Base-by-base conservation (phyloP, 92 coral and sea anemone genomes). In the Actinostola sp. region DNA sequence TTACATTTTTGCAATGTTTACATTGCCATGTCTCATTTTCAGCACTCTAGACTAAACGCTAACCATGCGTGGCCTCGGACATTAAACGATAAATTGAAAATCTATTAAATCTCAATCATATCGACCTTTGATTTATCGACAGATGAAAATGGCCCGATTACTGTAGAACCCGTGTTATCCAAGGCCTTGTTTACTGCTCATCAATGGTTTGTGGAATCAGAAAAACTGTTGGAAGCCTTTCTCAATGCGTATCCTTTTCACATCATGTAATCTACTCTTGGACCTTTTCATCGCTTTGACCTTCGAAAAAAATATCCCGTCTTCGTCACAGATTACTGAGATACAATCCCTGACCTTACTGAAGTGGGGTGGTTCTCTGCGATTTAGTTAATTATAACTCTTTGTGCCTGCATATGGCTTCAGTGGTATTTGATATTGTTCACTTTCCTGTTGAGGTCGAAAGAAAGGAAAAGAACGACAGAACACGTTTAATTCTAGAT, bases 161-260 rank as follows among this genome's bases (percentile, higher is more conserved):
- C 59, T 9, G 67, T 55, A 62, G 94, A 87, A 9, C 97, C 92
- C 25, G 42, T 87, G 19, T 78, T 94, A 38, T 86, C 98, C 38
- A 92, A 82, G 57, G 87, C 93, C 20, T 55, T 94, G 33, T 88
- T 94, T 49, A 92, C 85, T 74, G 91, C 89, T 38, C 92, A 94
- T 75, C 79, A 79, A n/a, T 94, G 98, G 98, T 94, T 92, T 77
- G 73, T 92, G 32, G 77, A 91, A 23, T 85, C 98, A 0, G 89
- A 88, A 39, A 93, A 91, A 36, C 81, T 94, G 30, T 79, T 94
- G 46, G 89, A 79, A 42, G 82, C 85, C 36, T 82, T 94, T 64
- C 73, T 88, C 30, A 85, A 85, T 60, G 72, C 84, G 98, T 94
- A 94, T 94, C 92, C 91, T 85, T 45, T 67, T 21, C 15, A 36